Conservation (phyloP, 2,888 invertebrate genomes). For the Phrixothrix hirtus region DNA sequence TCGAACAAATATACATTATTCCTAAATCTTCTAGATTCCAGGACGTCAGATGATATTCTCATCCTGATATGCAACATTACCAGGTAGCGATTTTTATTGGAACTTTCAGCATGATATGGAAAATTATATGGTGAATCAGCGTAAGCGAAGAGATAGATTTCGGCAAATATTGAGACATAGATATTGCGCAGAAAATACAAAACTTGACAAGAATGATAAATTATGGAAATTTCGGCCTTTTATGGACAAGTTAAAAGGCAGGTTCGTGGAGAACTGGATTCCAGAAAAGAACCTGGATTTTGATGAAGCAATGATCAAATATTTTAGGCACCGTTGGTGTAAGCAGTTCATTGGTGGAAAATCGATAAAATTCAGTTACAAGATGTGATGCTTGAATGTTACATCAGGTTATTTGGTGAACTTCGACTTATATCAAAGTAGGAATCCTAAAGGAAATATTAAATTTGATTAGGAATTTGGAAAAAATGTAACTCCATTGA, state of each 20-base stretch:
- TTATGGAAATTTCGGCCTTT: constrained; percentile 28
- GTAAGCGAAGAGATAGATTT: too few species aligned
- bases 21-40: too few species aligned
- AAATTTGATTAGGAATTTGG: not conserved
- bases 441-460: constrained; percentile 5
- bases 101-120: too few species aligned
- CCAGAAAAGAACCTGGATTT: constrained; percentile 26
- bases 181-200: too few species aligned
- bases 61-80: too few species aligned
- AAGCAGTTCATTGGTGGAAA: constrained; percentile 42
- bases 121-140: too few species aligned
- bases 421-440: constrained; percentile 33
- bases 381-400: constrained; percentile 28
- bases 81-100: too few species aligned
- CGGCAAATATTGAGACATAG: too few species aligned
- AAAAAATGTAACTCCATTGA: not conserved
- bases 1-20: too few species aligned
- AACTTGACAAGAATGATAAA: constrained; percentile 11
- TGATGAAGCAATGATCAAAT: constrained; percentile 43
- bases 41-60: too few species aligned
- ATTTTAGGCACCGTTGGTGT: too few species aligned
- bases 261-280: constrained; percentile 4
- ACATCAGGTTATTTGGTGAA: constrained; percentile 32
- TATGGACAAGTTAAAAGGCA: too few species aligned
- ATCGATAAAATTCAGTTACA: constrained; percentile 23